Percentiles rank a stretch among this genome's conserved stretches.
Conservation (phyloP, 2,113 vertebrate genomes). For the Dicaeum eximium region DNA sequence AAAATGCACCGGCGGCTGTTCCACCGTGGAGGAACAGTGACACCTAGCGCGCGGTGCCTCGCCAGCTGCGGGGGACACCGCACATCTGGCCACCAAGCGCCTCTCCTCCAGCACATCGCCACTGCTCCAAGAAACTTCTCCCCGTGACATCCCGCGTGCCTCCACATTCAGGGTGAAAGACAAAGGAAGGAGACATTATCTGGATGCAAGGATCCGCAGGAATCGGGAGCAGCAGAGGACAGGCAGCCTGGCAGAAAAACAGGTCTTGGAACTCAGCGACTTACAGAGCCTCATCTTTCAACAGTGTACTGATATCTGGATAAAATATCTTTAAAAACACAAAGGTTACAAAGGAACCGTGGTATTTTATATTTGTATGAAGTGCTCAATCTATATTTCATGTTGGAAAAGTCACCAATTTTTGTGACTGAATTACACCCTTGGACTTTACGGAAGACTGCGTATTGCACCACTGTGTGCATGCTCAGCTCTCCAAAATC, state of each 20-base stretch:
- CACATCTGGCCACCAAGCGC: background rate
- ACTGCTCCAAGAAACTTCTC: rapidly evolving
- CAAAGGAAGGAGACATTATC: background rate
- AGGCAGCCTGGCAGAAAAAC: background rate
- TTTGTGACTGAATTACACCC: conserved; percentile 2
- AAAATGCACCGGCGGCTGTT: conserved; percentile 13
- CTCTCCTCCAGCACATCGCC: background rate
- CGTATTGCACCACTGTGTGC: background rate
- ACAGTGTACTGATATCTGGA: background rate
- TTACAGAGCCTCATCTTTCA: background rate
- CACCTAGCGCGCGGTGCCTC: conserved; percentile 60
- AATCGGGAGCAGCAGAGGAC: background rate
- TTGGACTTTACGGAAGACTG: background rate
- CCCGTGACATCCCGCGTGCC: background rate
- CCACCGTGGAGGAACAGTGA: conserved; percentile 48
- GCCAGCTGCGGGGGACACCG: background rate
- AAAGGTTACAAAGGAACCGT: conserved; percentile 8
- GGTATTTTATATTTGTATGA: conserved; percentile 16
- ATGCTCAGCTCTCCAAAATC: background rate
- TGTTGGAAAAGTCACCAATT: conserved; percentile 15
- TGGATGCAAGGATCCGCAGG: rapidly evolving
- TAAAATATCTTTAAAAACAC: background rate
- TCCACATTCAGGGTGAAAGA: background rate
- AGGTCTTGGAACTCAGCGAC: background rate
- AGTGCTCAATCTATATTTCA: conserved; percentile 6